phyloP scores from a whole-genome alignment of 2,113 vertebrate genomes.

The Peromyscus maniculatus region DNA sequence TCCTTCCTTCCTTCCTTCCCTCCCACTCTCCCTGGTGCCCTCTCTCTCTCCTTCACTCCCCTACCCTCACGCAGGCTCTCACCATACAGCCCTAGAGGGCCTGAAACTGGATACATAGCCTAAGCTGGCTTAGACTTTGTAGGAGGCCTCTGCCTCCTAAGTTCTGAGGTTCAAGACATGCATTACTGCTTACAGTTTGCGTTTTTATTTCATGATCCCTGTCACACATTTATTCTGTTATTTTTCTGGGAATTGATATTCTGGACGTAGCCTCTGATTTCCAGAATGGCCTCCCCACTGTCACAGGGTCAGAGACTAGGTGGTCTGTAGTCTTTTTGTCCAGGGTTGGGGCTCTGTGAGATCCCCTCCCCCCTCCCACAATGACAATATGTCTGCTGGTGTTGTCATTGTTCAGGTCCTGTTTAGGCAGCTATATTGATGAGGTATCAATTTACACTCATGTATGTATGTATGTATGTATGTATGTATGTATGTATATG shows the following conservation, averaged over 20 bases:
- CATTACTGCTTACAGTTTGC: neutral
- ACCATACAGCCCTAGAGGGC: neutral
- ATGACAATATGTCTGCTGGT: neutral
- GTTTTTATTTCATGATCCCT: neutral
- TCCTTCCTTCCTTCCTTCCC: neutral
- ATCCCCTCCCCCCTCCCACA: too few relatives aligned
- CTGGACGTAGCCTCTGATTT: neutral
- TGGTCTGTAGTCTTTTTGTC: neutral
- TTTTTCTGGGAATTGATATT: neutral
- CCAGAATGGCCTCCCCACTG: neutral
- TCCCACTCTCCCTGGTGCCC: neutral
- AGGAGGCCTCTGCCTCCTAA: neutral
- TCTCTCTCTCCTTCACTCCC: neutral
- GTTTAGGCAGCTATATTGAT: neutral
- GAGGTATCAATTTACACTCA: neutral
- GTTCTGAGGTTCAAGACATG: neutral
- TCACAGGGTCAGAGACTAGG: fast-evolving
- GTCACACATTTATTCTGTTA: neutral
- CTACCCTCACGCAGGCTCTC: neutral
- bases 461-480: neutral
- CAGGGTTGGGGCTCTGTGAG: neutral
- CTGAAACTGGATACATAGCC: neutral
- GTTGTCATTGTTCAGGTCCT: neutral
- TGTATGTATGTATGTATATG: neutral
- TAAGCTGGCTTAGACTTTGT: neutral